Percentiles rank a stretch among this genome's conserved stretches.
phyloP scores from a whole-genome alignment of 2,888 invertebrate genomes.

The Sinopyrophorus schimmeli region DNA sequence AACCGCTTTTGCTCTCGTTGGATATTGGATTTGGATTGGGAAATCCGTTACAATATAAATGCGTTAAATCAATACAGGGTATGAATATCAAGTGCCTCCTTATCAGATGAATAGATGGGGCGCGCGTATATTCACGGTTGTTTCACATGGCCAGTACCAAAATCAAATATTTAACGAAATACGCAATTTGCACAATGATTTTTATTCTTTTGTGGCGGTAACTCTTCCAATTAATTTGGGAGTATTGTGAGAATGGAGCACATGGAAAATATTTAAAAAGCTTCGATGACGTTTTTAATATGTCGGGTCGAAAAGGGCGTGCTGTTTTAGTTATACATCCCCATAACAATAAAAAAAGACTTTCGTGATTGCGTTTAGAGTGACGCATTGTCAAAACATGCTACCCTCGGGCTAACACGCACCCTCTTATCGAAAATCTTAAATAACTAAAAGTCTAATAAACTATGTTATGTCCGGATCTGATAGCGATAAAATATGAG shows the following conservation, averaged over 20 bases:
- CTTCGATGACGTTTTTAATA: constrained; percentile 22
- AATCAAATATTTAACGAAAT: constrained; percentile 30
- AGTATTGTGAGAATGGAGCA: constrained; percentile 11
- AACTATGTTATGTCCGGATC: constrained; percentile 37
- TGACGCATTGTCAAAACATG: constrained; percentile 50
- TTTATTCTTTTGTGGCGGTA: not conserved
- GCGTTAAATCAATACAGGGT: constrained; percentile 44
- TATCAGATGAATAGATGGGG: constrained; percentile 38
- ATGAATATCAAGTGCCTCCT: constrained; percentile 43
- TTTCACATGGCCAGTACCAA: constrained; percentile 27
- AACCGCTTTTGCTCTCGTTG: too few relatives aligned
- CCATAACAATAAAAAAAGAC: constrained; percentile 33
- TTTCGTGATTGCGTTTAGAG: constrained; percentile 45
- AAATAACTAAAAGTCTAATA: constrained; percentile 42
- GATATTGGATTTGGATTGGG: too few relatives aligned
- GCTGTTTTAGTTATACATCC: constrained; percentile 30
- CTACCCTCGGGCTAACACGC: constrained; percentile 33
- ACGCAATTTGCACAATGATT: constrained; percentile 6
- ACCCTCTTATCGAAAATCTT: constrained; percentile 41
- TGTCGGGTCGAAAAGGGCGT: constrained; percentile 25
- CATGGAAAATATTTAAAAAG: constrained; percentile 13
- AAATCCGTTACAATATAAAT: too few relatives aligned
- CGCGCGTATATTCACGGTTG: constrained; percentile 32
- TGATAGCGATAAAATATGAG: constrained; percentile 39
- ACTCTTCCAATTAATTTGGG: too few relatives aligned